Evolutionary conservation across 1,140 invertebrate species (phyloP), one percentile per base, ranked within the genome.

Genomic region (Bursaphelenchus mucronatus): DNA sequence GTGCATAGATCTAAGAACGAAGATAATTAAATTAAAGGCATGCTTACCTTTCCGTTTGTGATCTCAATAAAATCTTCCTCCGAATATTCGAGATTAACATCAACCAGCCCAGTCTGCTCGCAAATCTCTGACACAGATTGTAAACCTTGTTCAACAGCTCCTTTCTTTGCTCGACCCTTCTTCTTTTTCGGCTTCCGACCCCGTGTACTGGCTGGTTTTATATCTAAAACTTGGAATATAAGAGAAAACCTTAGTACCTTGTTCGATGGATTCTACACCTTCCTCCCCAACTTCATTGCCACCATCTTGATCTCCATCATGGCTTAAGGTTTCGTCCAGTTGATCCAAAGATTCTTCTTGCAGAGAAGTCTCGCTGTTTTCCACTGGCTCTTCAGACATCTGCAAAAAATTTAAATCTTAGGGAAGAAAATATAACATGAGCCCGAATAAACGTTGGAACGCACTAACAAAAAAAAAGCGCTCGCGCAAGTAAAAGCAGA

Each of bases 81-180:
- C n/a, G 39, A 62, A 63, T 71, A 71, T 7, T 73, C 70, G 59
- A 75, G 50, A 15, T 73, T 53, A 7, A 73, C 19, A 54, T 71
- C 56, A n/a, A 11, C 62, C 10, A 71, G n/a, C 0, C 72, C 54
- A 30, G 70, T 21, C 39, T 46, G 43, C 6, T 43, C 43, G 52
- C 69, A 71, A 9, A 73, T 17, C 52, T 71, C 69, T n/a, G 17
- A 30, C 1, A 55, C 13, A n/a, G 53, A 55, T 13, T 55, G 53
- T n/a, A 6, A n/a, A 21, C 30, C 41, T 15, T 2, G 53, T n/a
- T 55, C 19, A n/a, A 21, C 1, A n/a, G 30, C 19, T 13, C n/a
- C 19, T 21, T 21, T 15, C 19, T 55, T 45, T 45, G n/a, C n/a
- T 30, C 53, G n/a, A n/a, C 41, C 41, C 30, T 45, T 45, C 53